Evolutionary conservation across 2,797 vertebrate species (phyloP).

Genomic region (Oreochromis grahami): DNA sequence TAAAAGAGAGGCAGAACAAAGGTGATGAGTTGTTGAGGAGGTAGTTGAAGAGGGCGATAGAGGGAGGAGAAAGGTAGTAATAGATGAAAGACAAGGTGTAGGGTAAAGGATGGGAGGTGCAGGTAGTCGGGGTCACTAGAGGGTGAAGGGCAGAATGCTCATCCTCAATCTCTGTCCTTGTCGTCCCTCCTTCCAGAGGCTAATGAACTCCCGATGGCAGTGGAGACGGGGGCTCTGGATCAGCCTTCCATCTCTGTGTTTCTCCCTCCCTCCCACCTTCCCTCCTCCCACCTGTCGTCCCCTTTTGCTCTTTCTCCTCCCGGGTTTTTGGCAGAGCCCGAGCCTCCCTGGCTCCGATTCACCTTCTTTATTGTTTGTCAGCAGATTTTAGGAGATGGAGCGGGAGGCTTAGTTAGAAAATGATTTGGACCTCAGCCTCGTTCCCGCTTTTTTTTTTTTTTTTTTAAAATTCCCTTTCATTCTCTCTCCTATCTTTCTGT

Average conservation of each 20-base stretch:
- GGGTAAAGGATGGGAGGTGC: not conserved
- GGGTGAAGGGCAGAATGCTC: conserved; percentile 38
- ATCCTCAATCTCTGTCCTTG: conserved; percentile 27
- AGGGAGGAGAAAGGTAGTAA: not conserved
- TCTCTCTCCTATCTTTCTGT: conserved; percentile 6
- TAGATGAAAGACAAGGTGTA: not conserved
- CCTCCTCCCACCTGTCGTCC: conserved; percentile 26
- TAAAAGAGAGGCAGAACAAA: not conserved
- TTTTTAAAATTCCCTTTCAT: not conserved
- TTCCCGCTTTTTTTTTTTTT: not conserved
- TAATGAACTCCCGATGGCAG: conserved; percentile 70
- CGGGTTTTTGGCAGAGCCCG: conserved; percentile 47
- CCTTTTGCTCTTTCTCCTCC: conserved; percentile 13
- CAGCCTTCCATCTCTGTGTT: conserved; percentile 27
- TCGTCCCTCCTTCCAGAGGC: conserved; percentile 38
- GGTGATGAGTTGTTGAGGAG: too few relatives aligned
- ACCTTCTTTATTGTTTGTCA: conserved; percentile 66
- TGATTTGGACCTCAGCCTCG: conserved; percentile 44
- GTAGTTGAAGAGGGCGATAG: not conserved
- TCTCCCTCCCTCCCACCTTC: not conserved
- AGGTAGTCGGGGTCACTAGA: conserved; percentile 15
- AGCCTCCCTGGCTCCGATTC: conserved; percentile 31
- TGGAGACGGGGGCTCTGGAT: conserved; percentile 37
- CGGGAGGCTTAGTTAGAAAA: conserved; percentile 45
- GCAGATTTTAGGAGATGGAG: conserved; percentile 62